phyloP scores from a whole-genome alignment of 2,113 vertebrate genomes.

The Sus scrofa region DNA sequence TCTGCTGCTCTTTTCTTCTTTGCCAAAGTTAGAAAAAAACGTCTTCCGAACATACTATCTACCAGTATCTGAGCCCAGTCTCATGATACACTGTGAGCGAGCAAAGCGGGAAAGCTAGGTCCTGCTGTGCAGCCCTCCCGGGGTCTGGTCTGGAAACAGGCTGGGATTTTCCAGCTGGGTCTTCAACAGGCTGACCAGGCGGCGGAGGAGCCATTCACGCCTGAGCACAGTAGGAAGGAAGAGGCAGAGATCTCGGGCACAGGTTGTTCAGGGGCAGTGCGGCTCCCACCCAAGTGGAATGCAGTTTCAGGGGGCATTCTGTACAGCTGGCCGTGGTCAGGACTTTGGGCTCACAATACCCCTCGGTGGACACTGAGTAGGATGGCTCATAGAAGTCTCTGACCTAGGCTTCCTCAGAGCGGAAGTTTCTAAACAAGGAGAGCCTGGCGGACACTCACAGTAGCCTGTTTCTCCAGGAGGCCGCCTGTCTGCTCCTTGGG shows the following conservation, averaged over 20 bases:
- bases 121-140: too few species aligned
- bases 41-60: not conserved
- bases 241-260: not conserved
- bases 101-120: not conserved
- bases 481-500: not conserved
- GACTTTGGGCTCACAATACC: not conserved
- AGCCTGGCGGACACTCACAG: too few species aligned
- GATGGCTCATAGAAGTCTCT: not conserved
- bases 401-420: not conserved
- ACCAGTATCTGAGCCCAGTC: not conserved
- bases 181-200: not conserved
- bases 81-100: not conserved
- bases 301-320: not conserved
- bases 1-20: not conserved
- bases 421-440: not conserved
- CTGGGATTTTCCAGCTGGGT: constrained; percentile 12
- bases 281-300: not conserved
- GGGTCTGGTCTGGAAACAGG: not conserved
- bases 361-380: not conserved
- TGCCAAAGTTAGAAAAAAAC: not conserved
- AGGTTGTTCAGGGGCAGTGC: not conserved
- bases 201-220: too few species aligned
- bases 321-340: not conserved
- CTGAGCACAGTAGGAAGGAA: too few species aligned
- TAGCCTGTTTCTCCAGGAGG: not conserved